Base-by-base conservation (phyloP, 2,113 vertebrate species). In the Alethe castanea region DNA sequence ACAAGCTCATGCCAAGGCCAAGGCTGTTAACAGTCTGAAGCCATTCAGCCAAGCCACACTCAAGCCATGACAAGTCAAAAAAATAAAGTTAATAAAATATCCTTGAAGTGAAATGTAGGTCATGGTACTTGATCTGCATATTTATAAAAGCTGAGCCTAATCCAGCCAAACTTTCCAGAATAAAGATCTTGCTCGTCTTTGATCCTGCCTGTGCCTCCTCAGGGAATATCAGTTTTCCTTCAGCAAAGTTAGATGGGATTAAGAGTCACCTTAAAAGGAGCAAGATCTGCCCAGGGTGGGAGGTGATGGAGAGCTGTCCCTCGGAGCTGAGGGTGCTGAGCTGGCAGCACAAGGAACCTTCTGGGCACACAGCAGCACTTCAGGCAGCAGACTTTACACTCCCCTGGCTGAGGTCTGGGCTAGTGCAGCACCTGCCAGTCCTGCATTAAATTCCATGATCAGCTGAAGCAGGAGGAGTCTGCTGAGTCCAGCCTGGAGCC, bases 61-160 rank as follows among this genome's bases (percentile, higher is more conserved):
- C 89, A 85, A 95, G 95, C 70, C 85, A 47, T 15, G 13, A 91
- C 74, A 88, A 91, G 95, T 90, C 48, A 79, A 42, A 89, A 91
- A 91, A 82, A 69, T 71, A 52, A 88, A 90, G 93, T 87, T 95
- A 94, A 95, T 92, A 69, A 92, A 94, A 87, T 62, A 94, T 15
- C 92, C 90, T 82, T 94, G 92, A 95, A 95, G 90, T 28, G 61
- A 95, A 94, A 93, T 60, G 45, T 73, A 86, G 90, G 84, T 92
- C 62, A 17, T 65, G 76, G 88, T 79, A 95, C 50, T 83, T 48
- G 42, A 91, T 94, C 87, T 82, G 85, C 85, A 59, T 91, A 92
- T 94, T 96, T 95, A 94, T 91, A 83, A 95, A 90, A 93, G 90
- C 81, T 74, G 47, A 35, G 33, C 36, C 42, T 90, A 92, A 91